Evolutionary conservation across 2,113 vertebrate genomes (phyloP).

Genomic region (Chaenocephalus aceratus): DNA sequence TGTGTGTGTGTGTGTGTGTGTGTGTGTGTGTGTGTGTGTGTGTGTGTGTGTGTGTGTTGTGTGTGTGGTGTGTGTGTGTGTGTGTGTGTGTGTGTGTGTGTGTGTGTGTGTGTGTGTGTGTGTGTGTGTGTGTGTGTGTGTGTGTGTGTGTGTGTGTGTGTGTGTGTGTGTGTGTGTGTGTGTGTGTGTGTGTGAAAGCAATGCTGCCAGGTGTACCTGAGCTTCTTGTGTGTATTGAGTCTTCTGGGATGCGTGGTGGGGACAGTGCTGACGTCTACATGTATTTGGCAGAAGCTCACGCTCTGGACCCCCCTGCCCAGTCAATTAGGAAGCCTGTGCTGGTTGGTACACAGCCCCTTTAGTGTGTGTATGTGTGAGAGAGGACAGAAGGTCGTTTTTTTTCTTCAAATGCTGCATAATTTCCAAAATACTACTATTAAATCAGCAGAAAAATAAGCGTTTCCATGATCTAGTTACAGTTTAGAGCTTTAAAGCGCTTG

Average conservation of each 20-base stretch:
- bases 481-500: background rate
- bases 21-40: too few relatives aligned
- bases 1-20: too few relatives aligned
- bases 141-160: too few relatives aligned
- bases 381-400: conserved; percentile 15
- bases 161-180: background rate
- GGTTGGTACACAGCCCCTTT: conserved; percentile 51
- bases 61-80: background rate
- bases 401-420: background rate
- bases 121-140: too few relatives aligned
- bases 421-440: conserved; percentile 2
- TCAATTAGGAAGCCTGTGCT: conserved; percentile 56
- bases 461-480: background rate
- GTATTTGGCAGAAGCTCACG: conserved; percentile 58
- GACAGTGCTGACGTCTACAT: conserved; percentile 38
- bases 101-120: too few relatives aligned
- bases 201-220: conserved; percentile 34
- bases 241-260: conserved; percentile 32
- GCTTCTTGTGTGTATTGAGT: conserved; percentile 40
- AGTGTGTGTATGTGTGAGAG: conserved; percentile 21
- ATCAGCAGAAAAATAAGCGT: background rate
- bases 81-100: background rate
- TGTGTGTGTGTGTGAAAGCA: background rate
- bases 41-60: too few relatives aligned
- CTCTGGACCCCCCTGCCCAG: conserved; percentile 56